phyloP scores from a whole-genome alignment of 1,140 invertebrate genomes.

The Rhagoletis pomonella region DNA sequence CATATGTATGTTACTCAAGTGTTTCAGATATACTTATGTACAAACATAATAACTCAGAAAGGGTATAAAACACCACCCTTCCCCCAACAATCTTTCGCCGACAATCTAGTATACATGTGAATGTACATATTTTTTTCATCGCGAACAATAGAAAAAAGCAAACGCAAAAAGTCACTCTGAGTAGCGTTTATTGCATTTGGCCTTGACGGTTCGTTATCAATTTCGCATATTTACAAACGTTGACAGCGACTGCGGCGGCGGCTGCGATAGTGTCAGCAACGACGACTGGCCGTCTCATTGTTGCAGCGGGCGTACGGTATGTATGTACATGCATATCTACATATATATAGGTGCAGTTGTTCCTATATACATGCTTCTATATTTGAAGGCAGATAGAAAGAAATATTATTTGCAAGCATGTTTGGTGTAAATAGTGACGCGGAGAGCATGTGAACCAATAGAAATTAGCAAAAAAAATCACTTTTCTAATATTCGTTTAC shows the following conservation, averaged over 20 bases:
- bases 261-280: neutral
- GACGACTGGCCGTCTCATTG: neutral
- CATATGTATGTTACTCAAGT: neutral
- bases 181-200: slow-evolving; percentile 44
- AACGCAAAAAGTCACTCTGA: slow-evolving; percentile 20
- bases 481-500: neutral
- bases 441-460: neutral
- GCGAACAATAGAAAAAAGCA: slow-evolving; percentile 4
- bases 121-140: neutral
- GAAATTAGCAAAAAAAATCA: neutral
- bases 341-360: too few species aligned
- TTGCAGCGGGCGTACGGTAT: neutral
- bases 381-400: neutral
- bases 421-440: neutral
- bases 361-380: too few species aligned
- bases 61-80: too few species aligned
- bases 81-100: too few species aligned
- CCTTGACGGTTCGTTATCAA: slow-evolving; percentile 50
- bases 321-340: too few species aligned
- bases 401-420: neutral
- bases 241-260: neutral
- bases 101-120: neutral
- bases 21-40: neutral
- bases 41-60: neutral
- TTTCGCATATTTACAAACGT: slow-evolving; percentile 49